Base-by-base conservation (phyloP, 2,888 invertebrate genomes). In the Lottia scabra region DNA sequence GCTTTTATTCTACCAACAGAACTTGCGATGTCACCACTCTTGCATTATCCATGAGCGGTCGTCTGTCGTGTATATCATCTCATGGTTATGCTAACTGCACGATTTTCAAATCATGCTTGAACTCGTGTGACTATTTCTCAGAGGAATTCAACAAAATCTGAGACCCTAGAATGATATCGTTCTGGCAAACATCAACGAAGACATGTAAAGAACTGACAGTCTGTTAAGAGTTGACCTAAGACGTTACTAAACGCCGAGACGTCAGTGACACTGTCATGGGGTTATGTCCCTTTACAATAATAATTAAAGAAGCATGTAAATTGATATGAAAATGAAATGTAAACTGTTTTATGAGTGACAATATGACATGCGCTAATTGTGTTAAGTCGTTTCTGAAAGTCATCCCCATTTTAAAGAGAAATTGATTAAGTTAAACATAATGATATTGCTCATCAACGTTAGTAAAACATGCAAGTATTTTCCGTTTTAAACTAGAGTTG, bases 241-340 rank as follows among this genome's bases (percentile, higher is more conserved):
- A 23, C 56, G 56, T 56, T 56, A 56, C 23, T 23, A 19, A 56
- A 56, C 56, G 56, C 23, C 56, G 23, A 56, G 56, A 23, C 56
- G 56, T 56, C 19, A 56, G 12, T 38, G 56, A 56, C 56, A 23
- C 23, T 56, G 56, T 56, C 56, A 19, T 56, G 56, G 56, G 56
- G 56, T 56, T 56, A 56, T 56, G 56, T 56, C 56, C 56, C 56
- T 56, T 56, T 56, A 23, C 23, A 56, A 56, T 56, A 56, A 56
- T 56, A 23, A 56, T 23, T 23, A 23, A 15, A 23, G 19, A 56
- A 23, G 23, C 56, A 56, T 56, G 56, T 56, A 56, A 56, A 56
- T 56, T 56, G 56, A 56, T 56, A 56, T 56, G 56, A 23, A 56
- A 56, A 23, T 56, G 56, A 56, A 56, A 56, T 23, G 23, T 19